Evolutionary conservation across 2,888 invertebrate species (phyloP).

Genomic region (Calameuta idolon): DNA sequence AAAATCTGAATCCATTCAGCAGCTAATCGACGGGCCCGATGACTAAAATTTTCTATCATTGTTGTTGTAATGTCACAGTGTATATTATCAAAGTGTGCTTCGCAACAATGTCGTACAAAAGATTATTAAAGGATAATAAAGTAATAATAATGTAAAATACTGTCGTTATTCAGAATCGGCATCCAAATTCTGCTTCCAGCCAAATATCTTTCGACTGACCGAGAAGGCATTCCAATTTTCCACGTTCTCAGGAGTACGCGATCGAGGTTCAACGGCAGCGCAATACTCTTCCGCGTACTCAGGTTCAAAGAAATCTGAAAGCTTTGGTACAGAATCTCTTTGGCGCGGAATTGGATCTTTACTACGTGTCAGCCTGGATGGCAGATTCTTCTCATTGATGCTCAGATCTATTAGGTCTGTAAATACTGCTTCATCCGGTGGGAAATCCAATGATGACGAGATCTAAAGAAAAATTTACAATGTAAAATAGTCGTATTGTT

Average conservation of each 20-base stretch:
- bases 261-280: constrained; percentile 36
- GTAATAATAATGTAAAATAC: constrained; percentile 6
- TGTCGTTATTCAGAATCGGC: not conserved
- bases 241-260: constrained; percentile 36
- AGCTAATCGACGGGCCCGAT: constrained; percentile 5
- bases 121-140: constrained; percentile 7
- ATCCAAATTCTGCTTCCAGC: constrained; percentile 51
- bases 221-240: constrained; percentile 52
- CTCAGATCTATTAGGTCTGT: constrained; percentile 55
- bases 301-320: constrained; percentile 55
- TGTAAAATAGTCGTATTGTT: not conserved
- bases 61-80: constrained; percentile 1
- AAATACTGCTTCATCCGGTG: constrained; percentile 52
- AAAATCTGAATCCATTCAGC: constrained; percentile 81
- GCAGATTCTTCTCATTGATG: constrained; percentile 52
- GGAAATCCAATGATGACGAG: constrained; percentile 53
- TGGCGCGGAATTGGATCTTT: constrained; percentile 58
- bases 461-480: constrained; percentile 21
- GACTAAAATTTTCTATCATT: not conserved
- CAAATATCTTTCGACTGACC: constrained; percentile 53
- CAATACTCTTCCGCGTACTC: constrained; percentile 47
- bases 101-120: not conserved
- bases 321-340: constrained; percentile 49
- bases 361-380: constrained; percentile 49
- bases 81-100: constrained; percentile 5